Base-by-base conservation (phyloP, 2,113 vertebrate genomes). In the Rhizomys pruinosus region DNA sequence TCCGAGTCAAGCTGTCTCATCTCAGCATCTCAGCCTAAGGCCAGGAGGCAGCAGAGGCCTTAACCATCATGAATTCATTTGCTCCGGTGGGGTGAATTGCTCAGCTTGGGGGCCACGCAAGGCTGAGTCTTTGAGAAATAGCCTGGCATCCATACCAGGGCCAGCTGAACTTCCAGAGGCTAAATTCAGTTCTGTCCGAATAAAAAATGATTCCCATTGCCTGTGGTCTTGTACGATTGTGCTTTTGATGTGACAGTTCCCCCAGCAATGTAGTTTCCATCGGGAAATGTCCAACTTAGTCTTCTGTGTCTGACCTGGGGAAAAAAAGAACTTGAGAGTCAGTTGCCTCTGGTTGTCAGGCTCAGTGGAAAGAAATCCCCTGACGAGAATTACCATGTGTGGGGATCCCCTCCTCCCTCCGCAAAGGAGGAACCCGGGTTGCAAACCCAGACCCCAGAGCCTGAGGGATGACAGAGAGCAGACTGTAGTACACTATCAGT, bases 191-290 rank as follows among this genome's bases (percentile, higher is more conserved):
- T 93, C 90, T 94, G 69, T 90, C 74, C 88, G 85, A 82, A 84
- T 93, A 95, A 97, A 96, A 96, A 86, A 95, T 63, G 44, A 86
- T 93, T 88, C 95, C 88, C 23, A 68, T 32, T 79, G 90, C 85
- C 86, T 59, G 66, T 27, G 37, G 92, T 94, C 95, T 97, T 93
- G 59, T 90, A 68, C 89, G 94, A 82, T 74, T 78, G 68, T 84
- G 71, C 81, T 76, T 97, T 96, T 88, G 91, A 92, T 92, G 88
- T 93, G 82, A 96, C 93, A 96, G 92, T 94, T 95, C 92, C 90
- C 79, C 86, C 74, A 89, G 86, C 78, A 87, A 92, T 79, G 52
- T 55, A 91, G 90, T 88, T 92, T 93, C 95, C 90, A 90, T 92
- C 93, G 88, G 93, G 94, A 94, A 93, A 97, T 96, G 90, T 93